Percentiles rank a stretch among this genome's conserved stretches.
Conservation (phyloP, 2,113 vertebrate species). For the Takifugu bimaculatus region DNA sequence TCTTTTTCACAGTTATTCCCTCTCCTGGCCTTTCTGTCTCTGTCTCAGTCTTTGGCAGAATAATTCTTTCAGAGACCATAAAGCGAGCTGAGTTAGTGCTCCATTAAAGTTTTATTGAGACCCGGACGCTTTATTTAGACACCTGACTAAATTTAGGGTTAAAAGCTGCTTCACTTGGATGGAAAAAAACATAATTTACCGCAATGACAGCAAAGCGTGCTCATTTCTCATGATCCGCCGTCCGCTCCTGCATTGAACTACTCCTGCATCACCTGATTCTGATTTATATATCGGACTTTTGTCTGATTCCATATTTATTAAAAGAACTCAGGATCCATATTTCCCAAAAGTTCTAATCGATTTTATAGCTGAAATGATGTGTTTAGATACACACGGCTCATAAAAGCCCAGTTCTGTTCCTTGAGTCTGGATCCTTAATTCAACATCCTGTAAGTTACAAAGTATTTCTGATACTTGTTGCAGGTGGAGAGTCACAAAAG, state of each 20-base stretch:
- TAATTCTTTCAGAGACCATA: slow-evolving; percentile 54
- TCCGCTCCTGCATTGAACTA: slow-evolving; percentile 22
- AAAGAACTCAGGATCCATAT: too few species aligned
- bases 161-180: slow-evolving; percentile 44
- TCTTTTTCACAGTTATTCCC: slow-evolving; percentile 6
- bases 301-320: too few species aligned
- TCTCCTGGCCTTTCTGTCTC: slow-evolving; percentile 2
- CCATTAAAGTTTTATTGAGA: slow-evolving; percentile 63
- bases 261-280: neutral
- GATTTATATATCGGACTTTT: too few species aligned
- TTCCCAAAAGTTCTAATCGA: too few species aligned
- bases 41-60: slow-evolving; percentile 27
- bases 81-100: slow-evolving; percentile 56
- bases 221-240: slow-evolving; percentile 47
- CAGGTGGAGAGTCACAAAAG: slow-evolving; percentile 26
- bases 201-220: slow-evolving; percentile 26
- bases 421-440: too few species aligned
- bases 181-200: slow-evolving; percentile 52
- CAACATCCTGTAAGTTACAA: neutral
- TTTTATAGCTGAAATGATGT: slow-evolving; percentile 13
- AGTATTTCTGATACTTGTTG: slow-evolving; percentile 5
- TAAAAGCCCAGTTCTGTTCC: neutral
- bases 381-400: slow-evolving; percentile 1
- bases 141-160: slow-evolving; percentile 49
- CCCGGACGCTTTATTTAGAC: slow-evolving; percentile 49